Conservation (phyloP, 2,888 invertebrate species). For the Leptodirus hochenwartii region DNA sequence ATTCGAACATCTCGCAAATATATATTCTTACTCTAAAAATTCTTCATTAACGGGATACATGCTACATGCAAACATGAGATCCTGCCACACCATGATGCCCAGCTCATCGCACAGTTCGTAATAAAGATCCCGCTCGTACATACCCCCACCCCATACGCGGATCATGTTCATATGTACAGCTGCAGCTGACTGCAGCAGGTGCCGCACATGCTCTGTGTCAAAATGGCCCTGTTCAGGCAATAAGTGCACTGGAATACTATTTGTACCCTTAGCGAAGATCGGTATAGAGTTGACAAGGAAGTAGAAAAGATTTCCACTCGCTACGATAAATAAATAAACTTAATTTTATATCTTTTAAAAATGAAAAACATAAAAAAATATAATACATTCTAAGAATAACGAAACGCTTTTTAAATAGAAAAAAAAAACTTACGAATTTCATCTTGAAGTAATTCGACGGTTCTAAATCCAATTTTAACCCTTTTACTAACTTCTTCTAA, state of each 20-base stretch:
- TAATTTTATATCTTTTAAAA: conserved; percentile 1
- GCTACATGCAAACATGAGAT: conserved; percentile 90
- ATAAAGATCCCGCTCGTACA: conserved; percentile 82
- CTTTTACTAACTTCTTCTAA: conserved; percentile 22
- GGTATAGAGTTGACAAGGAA: conserved; percentile 65
- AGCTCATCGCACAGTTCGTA: conserved; percentile 73
- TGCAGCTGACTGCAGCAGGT: conserved; percentile 48
- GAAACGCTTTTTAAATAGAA: not conserved
- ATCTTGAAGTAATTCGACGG: conserved; percentile 65
- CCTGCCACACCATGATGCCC: conserved; percentile 94
- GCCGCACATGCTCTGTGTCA: conserved; percentile 35
- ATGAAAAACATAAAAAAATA: not conserved
- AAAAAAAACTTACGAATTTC: not conserved
- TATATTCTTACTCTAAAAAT: conserved; percentile 41
- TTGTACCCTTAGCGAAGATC: conserved; percentile 90
- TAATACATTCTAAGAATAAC: not conserved
- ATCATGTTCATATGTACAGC: conserved; percentile 81
- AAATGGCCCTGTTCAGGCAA: conserved; percentile 56
- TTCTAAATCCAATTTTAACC: conserved; percentile 69
- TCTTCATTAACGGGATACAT: conserved; percentile 68
- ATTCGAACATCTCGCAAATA: conserved; percentile 4
- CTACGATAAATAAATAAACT: conserved; percentile 10
- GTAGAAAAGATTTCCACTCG: conserved; percentile 56
- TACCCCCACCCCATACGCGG: conserved; percentile 97
- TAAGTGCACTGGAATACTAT: conserved; percentile 79